Base-by-base conservation (phyloP, 2,797 vertebrate species). In the Prunella strophiata region DNA sequence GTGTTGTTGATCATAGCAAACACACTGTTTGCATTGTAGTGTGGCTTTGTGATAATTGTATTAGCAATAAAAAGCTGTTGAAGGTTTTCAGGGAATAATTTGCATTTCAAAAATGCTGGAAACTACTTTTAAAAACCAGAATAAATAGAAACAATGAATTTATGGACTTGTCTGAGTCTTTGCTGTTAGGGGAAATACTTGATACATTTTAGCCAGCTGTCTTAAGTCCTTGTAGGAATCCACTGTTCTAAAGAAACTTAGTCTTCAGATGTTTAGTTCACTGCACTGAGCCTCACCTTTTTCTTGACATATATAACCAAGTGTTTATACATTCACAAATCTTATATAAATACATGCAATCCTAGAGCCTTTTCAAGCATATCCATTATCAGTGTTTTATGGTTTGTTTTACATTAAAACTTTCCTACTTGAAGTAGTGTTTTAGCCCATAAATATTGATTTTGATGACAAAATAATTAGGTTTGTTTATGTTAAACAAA, bases 351-450 rank as follows among this genome's bases (percentile, higher is more conserved):
- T 80, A 48, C 8, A 3, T 58, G 55, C 16, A 71, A 18, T 87
- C 43, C 62, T 75, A 75, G 66, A 83, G 40, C 38, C 65, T 91
- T 86, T 92, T 70, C 92, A 91, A 88, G 70, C 62, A 36, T 93
- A 89, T 89, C 58, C 19, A 7, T 85, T 88, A 59, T 93, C 91
- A 59, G 73, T 66, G 85, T 91, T 92, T 85, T 85, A 62, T 86
- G 82, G 62, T 89, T 94, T 93, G 65, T 89, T 85, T 93, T 93
- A 78, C 55, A 30, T 81, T 45, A 52, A 72, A 57, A 38, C 58
- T 80, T 87, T 95, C 76, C 76, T 89, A 34, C 36, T 89, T 85
- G 54, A 29, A 45, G n/a, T 63, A n/a, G 38, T 78, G 50, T 26
- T 89, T 80, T 89, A 85, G 40, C n/a, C 65, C 59, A 50, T 85